Conservation (phyloP, 1,140 invertebrate species). For the Drosophila mauritiana region DNA sequence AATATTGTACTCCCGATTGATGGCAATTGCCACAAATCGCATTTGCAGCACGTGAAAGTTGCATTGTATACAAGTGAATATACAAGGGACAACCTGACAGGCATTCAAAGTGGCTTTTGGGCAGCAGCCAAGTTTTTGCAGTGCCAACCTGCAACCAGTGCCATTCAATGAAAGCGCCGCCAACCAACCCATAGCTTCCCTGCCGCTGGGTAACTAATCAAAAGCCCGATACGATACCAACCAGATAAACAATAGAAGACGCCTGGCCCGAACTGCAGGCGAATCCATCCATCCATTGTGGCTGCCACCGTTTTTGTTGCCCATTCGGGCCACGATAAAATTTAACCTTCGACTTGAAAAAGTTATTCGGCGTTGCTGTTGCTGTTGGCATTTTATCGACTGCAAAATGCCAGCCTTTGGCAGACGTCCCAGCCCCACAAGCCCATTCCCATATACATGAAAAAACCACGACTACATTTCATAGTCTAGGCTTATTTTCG, state of each 20-base stretch:
- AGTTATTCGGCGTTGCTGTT: slow-evolving; percentile 48
- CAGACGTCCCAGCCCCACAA: slow-evolving; percentile 10
- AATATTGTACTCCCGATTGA: slow-evolving; percentile 35
- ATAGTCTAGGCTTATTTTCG: slow-evolving; percentile 32
- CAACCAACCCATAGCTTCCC: not conserved
- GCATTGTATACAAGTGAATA: slow-evolving; percentile 30
- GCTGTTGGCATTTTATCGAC: slow-evolving; percentile 67
- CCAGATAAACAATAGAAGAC: slow-evolving; percentile 65
- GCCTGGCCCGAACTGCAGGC: slow-evolving; percentile 13
- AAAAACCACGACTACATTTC: not conserved
- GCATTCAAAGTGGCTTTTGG: slow-evolving; percentile 71
- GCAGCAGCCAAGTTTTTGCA: slow-evolving; percentile 61
- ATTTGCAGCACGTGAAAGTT: slow-evolving; percentile 33
- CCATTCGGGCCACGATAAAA: slow-evolving; percentile 60
- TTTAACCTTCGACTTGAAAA: slow-evolving; percentile 81
- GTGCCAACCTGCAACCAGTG: slow-evolving; percentile 50
- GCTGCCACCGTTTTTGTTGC: slow-evolving; percentile 16
- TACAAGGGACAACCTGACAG: slow-evolving; percentile 40
- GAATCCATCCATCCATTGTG: not conserved
- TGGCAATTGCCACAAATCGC: slow-evolving; percentile 38
- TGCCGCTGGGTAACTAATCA: slow-evolving; percentile 52
- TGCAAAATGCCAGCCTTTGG: slow-evolving; percentile 59
- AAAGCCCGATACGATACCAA: slow-evolving; percentile 39
- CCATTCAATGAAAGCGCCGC: slow-evolving; percentile 33
- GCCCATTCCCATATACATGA: not conserved